Percentiles rank a stretch among this genome's conserved stretches.
These are phyloP conservation scores for Tragopan temminckii DNA, from an alignment of 2,797 vertebrate genomes.

Conservation along the genomic window DNA sequence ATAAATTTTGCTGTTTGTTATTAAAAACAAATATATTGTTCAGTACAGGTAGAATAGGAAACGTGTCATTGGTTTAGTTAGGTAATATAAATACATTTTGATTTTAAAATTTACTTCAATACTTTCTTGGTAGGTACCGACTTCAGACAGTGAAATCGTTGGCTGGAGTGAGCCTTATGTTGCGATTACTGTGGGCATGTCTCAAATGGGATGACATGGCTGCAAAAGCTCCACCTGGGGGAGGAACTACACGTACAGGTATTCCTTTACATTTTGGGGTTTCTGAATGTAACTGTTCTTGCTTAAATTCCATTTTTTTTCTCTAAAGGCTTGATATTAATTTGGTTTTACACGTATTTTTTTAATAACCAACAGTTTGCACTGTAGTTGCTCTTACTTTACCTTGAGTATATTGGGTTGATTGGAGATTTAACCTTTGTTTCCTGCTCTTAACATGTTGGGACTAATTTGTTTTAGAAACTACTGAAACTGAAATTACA, in stretches of 20 bases:
- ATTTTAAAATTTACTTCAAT: conserved; percentile 24
- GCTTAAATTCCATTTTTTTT: neutral
- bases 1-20: neutral
- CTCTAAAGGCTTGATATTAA: neutral
- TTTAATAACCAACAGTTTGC: neutral
- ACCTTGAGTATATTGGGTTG: neutral
- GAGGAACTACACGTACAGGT: conserved; percentile 95
- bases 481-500: conserved; percentile 96
- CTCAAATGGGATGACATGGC: conserved; percentile 99
- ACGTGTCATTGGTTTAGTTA: neutral
- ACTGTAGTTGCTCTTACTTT: neutral
- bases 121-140: conserved; percentile 87
- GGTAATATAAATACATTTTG: neutral
- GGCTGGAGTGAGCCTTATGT: conserved; percentile 95
- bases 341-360: neutral
- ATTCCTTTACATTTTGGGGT: conserved; percentile 1
- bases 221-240: conserved; percentile 93
- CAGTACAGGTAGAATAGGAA: neutral
- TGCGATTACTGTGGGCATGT: conserved; percentile 94
- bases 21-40: neutral
- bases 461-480: conserved; percentile 87
- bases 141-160: conserved; percentile 95
- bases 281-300: neutral
- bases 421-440: neutral
- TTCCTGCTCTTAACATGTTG: conserved; percentile 37